Evolutionary conservation across 2,888 invertebrate species (phyloP), one percentile per base, ranked within the genome.

Genomic region (Craniophora ligustri): DNA sequence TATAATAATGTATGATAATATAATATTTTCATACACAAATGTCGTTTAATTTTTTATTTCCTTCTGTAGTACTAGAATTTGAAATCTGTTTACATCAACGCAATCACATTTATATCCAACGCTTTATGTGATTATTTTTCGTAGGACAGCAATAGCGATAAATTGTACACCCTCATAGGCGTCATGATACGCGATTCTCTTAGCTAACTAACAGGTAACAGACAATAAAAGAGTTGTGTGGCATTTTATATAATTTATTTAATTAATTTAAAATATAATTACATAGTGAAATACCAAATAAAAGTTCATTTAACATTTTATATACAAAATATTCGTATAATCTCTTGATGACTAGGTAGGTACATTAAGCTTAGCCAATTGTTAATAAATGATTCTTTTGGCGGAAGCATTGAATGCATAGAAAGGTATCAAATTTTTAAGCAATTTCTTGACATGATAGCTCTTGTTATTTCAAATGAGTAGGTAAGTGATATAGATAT

Each of bases 341-440:
- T 89, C 86, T 88, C 79, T 83, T 87, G 80, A 82, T 92, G 92
- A 92, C 92, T 92, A 92, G 89, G 67, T 90, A 91, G 89, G 64
- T 82, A 72, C 44, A 46, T 48, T 77, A 87, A 84, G 85, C 83
- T 85, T 80, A 81, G 86, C 88, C 89, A 85, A 88, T 86, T 59
- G 64, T 69, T 75, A 73, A 75, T 71, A 60, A n/a, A n/a, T 74
- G 70, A 70, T 45, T 70, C 55, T 73, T 26, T 77, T 78, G 77
- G 75, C 77, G 73, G 54, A 78, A 83, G 79, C 79, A 56, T 67
- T 66, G 26, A 51, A 61, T 54, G 64, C 53, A 32, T 44, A 35
- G 60, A 51, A 11, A n/a, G 19, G 58, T 45, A 62, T 55, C 71
- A 69, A 75, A 72, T 73, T 69, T 68, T 45, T 76, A 72, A 71